A percentile compares a stretch with the other conserved stretches of the same genome.
Conservation (phyloP, 2,888 invertebrate genomes). For the Xestia rhomboidea region DNA sequence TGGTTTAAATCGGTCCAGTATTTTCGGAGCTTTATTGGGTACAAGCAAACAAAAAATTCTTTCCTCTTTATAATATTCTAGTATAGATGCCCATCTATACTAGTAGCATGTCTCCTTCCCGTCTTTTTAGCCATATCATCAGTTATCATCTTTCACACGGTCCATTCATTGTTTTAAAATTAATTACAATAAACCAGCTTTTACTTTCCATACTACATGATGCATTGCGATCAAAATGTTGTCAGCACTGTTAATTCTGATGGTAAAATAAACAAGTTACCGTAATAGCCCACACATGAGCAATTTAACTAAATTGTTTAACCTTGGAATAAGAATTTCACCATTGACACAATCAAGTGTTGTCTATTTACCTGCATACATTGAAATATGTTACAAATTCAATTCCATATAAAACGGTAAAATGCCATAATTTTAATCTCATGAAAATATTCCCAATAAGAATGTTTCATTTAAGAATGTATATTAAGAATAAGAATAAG, state of each 20-base stretch:
- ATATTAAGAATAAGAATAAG: too few species aligned
- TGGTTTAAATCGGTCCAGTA: too few species aligned
- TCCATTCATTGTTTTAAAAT: not conserved
- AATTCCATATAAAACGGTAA: too few species aligned
- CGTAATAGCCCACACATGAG: constrained; percentile 10
- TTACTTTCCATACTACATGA: not conserved
- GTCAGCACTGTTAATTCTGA: not conserved
- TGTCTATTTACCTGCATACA: constrained; percentile 11
- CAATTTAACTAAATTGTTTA: constrained; percentile 38
- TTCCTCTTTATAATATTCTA: too few species aligned
- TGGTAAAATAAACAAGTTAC: constrained; percentile 1
- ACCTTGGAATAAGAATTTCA: constrained; percentile 52
- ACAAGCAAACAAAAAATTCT: too few species aligned
- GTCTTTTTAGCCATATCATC: not conserved
- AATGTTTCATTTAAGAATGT: too few species aligned
- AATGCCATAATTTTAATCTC: too few species aligned
- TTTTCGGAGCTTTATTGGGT: too few species aligned
- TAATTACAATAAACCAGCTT: not conserved
- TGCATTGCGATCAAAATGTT: not conserved
- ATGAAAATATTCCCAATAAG: too few species aligned
- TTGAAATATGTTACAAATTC: not conserved
- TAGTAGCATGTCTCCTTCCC: not conserved
- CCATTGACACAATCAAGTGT: constrained; percentile 32
- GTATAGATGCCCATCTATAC: too few species aligned
- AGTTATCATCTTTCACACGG: not conserved